Base-by-base conservation (phyloP, 64 coral and sea anemone genomes). In the Dendrophyllia cribrosa region DNA sequence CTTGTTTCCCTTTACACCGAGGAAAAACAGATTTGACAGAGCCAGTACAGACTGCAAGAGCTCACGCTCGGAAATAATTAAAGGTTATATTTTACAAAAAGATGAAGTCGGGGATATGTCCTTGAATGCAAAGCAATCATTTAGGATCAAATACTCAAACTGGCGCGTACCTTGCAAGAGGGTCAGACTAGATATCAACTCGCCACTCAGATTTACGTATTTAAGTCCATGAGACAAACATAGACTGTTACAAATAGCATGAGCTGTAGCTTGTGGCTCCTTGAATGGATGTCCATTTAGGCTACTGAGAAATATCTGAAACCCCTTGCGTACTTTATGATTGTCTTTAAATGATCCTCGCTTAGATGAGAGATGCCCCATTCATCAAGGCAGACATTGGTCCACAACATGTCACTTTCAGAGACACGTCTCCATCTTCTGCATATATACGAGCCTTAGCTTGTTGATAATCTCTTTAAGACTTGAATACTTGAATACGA, bases 391-490 rank as follows among this genome's bases (percentile, higher is more conserved):
- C 67, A 88, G 56, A 88, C 69, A 88, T 88, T 88, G 70, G 70
- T 88, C 85, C 85, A 88, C 85, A 88, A 74, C 56, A 73, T 24
- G 25, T 88, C 56, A 56, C 53, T 56, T 56, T 56, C 53, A 88
- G 85, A 88, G 85, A 88, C 68, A 88, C 85, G 82, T 88, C 85
- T 88, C 85, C 85, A 88, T 64, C 85, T 55, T 55, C 85, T 69
- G 68, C 85, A 88, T n/a, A n/a, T n/a, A n/a, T n/a, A 87, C 85
- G 72, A 87, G 55, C 72, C 69, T 88, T 76, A 88, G 72, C 86
- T 88, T 75, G 61, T 59, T 59, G 50, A 74, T 87, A 46, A 87
- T 87, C 20, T 88, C 70, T 60, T 70, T 88, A 73, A 74, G 17
- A 60, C 86, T 88, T 69, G 52, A 70, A 58, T 24, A 88, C 86